Base-by-base conservation (phyloP, 2,797 vertebrate genomes). In the Sitta carolinensis region DNA sequence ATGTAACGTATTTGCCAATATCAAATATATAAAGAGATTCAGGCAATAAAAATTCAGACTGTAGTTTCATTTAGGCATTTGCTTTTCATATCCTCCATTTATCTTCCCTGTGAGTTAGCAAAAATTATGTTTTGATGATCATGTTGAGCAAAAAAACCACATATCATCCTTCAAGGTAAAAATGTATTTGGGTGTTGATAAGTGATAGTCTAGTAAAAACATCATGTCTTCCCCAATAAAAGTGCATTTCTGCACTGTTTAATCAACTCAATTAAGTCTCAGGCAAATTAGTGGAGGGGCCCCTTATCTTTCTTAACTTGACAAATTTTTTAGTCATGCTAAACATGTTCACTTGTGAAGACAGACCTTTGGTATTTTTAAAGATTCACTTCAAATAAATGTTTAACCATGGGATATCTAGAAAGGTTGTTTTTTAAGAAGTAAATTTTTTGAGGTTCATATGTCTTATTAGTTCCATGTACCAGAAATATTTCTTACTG, bases 1-100 rank as follows among this genome's bases (percentile, higher is more conserved):
- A 72, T 85, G 67, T 82, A 69, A 88, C 76, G 42, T 72, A 50
- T 68, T 95, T 93, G 67, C 63, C 61, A 73, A 81, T 85, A 85
- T 84, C 21, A 89, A 62, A 88, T 52, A 82, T 9, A 25, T 42
- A 78, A 93, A 85, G 61, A 81, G 30, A 75, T 66, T 86, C n/a
- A 75, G 55, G 47, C 59, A 89, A 38, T 55, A 79, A 82, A 74
- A 93, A 73, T 63, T 11, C 70, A 70, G 40, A 85, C 11, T 29
- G n/a, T 50, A 23, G 17, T 76, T 87, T 79, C 16, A 40, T 75
- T 86, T 75, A 61, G 15, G 54, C 43, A 84, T 58, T 34, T 92
- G 32, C 36, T 93, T 52, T 59, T 94, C 23, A 13, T 63, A 61
- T 78, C 42, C 69, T 72, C 70, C 4, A 2, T 45, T 83, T 81